phyloP scores from a whole-genome alignment of 2,888 invertebrate genomes.

The Coenonympha glycerion region DNA sequence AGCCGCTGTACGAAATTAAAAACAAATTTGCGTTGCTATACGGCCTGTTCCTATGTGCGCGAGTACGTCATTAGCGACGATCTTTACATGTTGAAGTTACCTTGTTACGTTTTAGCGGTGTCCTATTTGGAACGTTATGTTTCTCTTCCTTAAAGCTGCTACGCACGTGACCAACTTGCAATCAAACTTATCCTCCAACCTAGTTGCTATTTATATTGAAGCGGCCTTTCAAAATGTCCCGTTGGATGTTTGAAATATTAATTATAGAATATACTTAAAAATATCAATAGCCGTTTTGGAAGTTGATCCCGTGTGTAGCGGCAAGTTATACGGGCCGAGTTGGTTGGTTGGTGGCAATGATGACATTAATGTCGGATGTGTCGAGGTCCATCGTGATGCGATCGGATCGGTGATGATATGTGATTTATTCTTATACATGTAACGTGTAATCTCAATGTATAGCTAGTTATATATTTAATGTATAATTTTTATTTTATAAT shows the following conservation, averaged over 20 bases:
- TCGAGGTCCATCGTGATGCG: conserved; percentile 18
- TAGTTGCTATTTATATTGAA: too few species aligned
- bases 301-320: neutral
- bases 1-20: too few species aligned
- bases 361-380: conserved; percentile 32
- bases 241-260: too few species aligned
- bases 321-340: conserved; percentile 16
- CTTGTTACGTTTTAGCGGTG: conserved; percentile 51
- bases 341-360: conserved; percentile 26
- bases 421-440: conserved; percentile 64
- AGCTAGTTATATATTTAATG: conserved; percentile 49
- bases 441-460: conserved; percentile 63
- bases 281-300: neutral
- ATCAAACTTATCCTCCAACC: neutral
- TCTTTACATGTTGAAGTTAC: conserved; percentile 53
- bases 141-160: conserved; percentile 6
- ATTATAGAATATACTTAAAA: neutral
- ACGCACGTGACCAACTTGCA: neutral
- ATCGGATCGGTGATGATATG: conserved; percentile 49
- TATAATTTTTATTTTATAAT: conserved; percentile 49
- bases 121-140: conserved; percentile 44
- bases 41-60: neutral
- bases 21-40: neutral
- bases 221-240: neutral
- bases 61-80: conserved; percentile 38